phyloP scores from a whole-genome alignment of 2,888 invertebrate genomes.

The Lasioglossum morio region DNA sequence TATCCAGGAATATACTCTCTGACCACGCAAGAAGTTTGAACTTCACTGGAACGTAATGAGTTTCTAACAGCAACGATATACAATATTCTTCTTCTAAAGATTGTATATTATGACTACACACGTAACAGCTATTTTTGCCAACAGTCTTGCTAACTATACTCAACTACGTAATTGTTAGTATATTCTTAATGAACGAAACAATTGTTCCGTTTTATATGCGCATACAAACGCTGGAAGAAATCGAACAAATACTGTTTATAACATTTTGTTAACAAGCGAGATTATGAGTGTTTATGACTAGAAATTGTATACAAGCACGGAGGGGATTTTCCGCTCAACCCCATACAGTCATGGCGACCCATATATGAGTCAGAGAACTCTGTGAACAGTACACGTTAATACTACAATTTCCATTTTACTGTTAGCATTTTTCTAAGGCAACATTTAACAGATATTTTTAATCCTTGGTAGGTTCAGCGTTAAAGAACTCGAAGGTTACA shows the following conservation, averaged over 20 bases:
- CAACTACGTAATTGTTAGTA: background rate
- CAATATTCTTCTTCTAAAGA: background rate
- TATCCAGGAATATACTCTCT: background rate
- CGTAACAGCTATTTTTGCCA: background rate
- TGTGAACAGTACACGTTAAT: background rate
- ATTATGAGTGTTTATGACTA: background rate
- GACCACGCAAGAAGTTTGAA: background rate
- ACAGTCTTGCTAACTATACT: background rate
- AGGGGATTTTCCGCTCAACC: too few relatives aligned
- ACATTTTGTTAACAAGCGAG: background rate
- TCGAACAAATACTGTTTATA: background rate
- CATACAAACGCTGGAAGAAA: too few relatives aligned
- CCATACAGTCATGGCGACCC: too few relatives aligned
- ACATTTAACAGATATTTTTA: background rate
- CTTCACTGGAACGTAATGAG: background rate
- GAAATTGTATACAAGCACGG: background rate
- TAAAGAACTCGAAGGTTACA: background rate
- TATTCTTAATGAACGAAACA: too few relatives aligned
- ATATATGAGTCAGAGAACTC: background rate
- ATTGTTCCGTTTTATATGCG: too few relatives aligned
- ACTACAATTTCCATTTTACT: background rate
- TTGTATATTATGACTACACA: background rate
- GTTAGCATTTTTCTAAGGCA: background rate
- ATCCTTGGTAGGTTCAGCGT: background rate
- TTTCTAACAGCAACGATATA: background rate